Percentiles rank a stretch among this genome's conserved stretches.
Evolutionary conservation across 2,888 invertebrate genomes (phyloP).

Genomic region (Drosophila neonasuta): DNA sequence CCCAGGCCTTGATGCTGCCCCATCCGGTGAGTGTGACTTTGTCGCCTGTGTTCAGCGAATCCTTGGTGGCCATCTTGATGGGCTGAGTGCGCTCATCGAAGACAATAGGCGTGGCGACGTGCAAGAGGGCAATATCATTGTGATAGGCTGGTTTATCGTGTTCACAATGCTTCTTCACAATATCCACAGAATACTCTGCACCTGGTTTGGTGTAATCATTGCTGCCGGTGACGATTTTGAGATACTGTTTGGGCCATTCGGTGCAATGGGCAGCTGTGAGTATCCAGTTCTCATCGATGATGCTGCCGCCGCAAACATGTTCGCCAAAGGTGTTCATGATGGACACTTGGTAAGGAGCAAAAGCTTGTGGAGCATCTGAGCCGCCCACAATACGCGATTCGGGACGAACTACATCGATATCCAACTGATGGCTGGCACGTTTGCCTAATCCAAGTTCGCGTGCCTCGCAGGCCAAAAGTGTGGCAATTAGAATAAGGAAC

Average conservation of each 20-base stretch:
- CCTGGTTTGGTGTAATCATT: slow-evolving; percentile 65
- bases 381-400: slow-evolving; percentile 74
- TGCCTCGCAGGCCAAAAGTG: slow-evolving; percentile 38
- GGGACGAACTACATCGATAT: slow-evolving; percentile 27
- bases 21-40: slow-evolving; percentile 85
- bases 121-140: slow-evolving; percentile 88
- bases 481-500: slow-evolving; percentile 21
- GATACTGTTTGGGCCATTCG: slow-evolving; percentile 66
- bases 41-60: slow-evolving; percentile 83
- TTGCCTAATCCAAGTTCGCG: slow-evolving; percentile 22
- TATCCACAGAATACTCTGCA: slow-evolving; percentile 67
- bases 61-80: slow-evolving; percentile 83
- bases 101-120: slow-evolving; percentile 83
- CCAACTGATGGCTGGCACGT: slow-evolving; percentile 40
- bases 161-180: slow-evolving; percentile 67
- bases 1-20: slow-evolving; percentile 84
- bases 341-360: slow-evolving; percentile 80
- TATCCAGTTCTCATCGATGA: slow-evolving; percentile 71
- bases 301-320: slow-evolving; percentile 80
- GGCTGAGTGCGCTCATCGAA: slow-evolving; percentile 84
- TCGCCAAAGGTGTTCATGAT: slow-evolving; percentile 75
- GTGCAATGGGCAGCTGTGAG: slow-evolving; percentile 80
- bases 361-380: slow-evolving; percentile 49
- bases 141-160: slow-evolving; percentile 78
- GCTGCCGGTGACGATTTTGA: slow-evolving; percentile 77